Conservation (phyloP, 2,113 vertebrate genomes). For the Ceratotherium simum region DNA sequence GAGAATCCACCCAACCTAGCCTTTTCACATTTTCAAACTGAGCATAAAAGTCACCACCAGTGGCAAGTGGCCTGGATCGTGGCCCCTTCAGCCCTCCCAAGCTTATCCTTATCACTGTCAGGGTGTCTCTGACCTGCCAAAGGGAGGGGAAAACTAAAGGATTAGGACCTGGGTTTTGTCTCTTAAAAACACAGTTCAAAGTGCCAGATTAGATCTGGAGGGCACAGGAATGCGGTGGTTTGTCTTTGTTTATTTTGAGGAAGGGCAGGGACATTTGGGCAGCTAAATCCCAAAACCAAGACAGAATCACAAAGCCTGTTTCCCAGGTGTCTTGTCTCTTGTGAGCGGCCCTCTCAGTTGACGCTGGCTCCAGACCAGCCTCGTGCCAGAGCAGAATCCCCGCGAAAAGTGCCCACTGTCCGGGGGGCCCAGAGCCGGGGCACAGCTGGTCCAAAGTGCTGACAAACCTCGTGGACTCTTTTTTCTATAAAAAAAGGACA, state of each 20-base stretch:
- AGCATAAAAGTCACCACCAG: background rate
- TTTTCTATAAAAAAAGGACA: background rate
- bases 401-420: background rate
- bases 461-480: background rate
- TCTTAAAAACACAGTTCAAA: constrained; percentile 66
- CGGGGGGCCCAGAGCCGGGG: background rate
- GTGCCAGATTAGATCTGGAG: constrained; percentile 39
- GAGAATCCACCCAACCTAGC: background rate
- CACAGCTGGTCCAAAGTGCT: background rate
- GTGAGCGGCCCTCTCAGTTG: background rate
- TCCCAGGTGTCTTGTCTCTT: background rate
- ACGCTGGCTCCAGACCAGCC: background rate
- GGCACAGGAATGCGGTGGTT: constrained; percentile 56
- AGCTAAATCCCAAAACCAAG: constrained; percentile 29
- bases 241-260: constrained; percentile 74
- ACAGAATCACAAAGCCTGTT: background rate
- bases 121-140: constrained; percentile 36
- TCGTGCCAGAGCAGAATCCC: background rate
- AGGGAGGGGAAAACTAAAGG: constrained; percentile 31
- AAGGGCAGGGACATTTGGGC: constrained; percentile 25
- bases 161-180: constrained; percentile 69
- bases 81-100: background rate
- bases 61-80: background rate
- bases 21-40: background rate
- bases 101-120: constrained; percentile 46